A percentile compares a stretch with the other conserved stretches of the same genome.
These are phyloP conservation scores for Subacronicta megacephala DNA, from an alignment of 2,888 invertebrate species.

Conservation along the genomic window DNA sequence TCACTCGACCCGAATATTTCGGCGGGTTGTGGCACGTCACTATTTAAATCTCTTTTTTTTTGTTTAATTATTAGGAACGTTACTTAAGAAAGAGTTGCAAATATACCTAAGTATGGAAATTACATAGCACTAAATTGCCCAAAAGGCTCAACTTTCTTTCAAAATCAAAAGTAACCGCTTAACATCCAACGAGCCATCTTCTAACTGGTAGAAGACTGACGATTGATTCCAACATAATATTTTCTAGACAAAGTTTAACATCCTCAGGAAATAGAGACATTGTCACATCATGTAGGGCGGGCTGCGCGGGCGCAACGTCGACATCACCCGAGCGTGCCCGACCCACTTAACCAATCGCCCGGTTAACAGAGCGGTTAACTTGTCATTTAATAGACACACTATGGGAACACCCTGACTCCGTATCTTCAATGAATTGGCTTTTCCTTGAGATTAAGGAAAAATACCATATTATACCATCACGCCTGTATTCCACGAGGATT, in stretches of 20 bases:
- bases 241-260: constrained; percentile 62
- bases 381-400: constrained; percentile 29
- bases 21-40: constrained; percentile 62
- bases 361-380: constrained; percentile 45
- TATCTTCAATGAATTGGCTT: constrained; percentile 2
- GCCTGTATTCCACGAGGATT: no score
- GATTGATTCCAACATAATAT: no score
- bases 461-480: no score
- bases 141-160: no score
- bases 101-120: no score
- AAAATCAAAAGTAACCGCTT: no score
- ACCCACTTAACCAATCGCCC: constrained; percentile 65
- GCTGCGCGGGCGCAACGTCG: constrained; percentile 54
- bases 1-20: constrained; percentile 71
- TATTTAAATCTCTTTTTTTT: background rate
- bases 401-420: constrained; percentile 6
- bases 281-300: constrained; percentile 64
- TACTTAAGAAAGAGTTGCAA: no score
- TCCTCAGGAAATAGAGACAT: constrained; percentile 72
- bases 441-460: background rate
- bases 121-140: no score
- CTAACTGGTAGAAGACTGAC: no score
- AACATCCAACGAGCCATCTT: no score
- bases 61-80: no score
- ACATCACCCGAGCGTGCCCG: constrained; percentile 47